These are phyloP conservation scores for Leucophenga montana DNA, from an alignment of 2,888 invertebrate species.

Conservation along the genomic window DNA sequence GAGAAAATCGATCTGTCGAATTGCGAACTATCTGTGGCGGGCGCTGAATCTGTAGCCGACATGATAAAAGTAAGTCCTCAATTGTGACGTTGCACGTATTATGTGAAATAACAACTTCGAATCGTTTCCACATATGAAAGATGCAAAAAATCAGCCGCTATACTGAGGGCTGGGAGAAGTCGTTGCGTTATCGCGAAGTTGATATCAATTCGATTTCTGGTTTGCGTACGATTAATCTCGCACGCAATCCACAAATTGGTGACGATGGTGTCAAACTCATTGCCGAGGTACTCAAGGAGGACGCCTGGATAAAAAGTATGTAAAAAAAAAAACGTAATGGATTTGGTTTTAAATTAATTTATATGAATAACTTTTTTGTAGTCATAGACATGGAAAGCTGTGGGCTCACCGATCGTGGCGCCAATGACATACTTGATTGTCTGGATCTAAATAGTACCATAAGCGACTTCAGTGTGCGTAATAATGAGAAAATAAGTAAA, in stretches of 20 bases:
- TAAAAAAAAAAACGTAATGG: background rate
- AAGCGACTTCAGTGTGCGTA: conserved; percentile 80
- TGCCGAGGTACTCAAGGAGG: conserved; percentile 82
- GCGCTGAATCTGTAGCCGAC: conserved; percentile 79
- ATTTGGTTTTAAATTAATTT: too few species aligned
- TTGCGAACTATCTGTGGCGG: conserved; percentile 79
- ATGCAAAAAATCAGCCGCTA: conserved; percentile 82
- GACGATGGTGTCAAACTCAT: conserved; percentile 79
- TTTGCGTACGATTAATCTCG: conserved; percentile 80
- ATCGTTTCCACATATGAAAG: conserved; percentile 58
- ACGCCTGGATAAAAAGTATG: conserved; percentile 84
- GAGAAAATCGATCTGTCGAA: conserved; percentile 80
- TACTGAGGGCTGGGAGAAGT: conserved; percentile 87
- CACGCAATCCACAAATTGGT: conserved; percentile 80
- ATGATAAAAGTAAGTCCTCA: conserved; percentile 76
- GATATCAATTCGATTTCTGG: conserved; percentile 84
- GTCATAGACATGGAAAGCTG: conserved; percentile 85
- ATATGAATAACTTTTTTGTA: conserved; percentile 35
- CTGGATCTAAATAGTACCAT: conserved; percentile 79
- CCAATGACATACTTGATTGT: conserved; percentile 76
- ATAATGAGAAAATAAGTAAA: conserved; percentile 76
- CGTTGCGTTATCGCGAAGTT: conserved; percentile 83
- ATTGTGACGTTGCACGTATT: background rate
- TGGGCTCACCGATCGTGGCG: conserved; percentile 79
- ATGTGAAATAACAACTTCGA: background rate